Percentiles rank a stretch among this genome's conserved stretches.
These are phyloP conservation scores for Cremastobaeus sp. DNA, from an alignment of 2,888 invertebrate species.

Conservation along the genomic window DNA sequence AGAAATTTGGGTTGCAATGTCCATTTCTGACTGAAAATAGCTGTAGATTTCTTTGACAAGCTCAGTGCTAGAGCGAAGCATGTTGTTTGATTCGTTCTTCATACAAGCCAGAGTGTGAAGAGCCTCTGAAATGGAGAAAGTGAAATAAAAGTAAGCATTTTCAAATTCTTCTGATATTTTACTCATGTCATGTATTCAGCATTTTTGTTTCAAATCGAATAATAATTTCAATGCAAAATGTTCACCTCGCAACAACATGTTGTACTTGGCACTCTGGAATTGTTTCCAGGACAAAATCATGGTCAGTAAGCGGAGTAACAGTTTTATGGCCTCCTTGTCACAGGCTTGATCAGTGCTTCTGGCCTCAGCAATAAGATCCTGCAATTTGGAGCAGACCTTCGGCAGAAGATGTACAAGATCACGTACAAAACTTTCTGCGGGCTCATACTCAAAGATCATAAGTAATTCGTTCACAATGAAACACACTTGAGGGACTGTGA, in stretches of 20 bases:
- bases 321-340: slow-evolving; percentile 79
- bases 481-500: slow-evolving; percentile 73
- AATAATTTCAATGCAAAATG: too few species aligned
- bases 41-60: slow-evolving; percentile 74
- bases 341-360: slow-evolving; percentile 59
- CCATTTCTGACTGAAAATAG: slow-evolving; percentile 74
- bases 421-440: slow-evolving; percentile 67
- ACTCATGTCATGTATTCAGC: too few species aligned
- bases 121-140: slow-evolving; percentile 65
- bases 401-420: slow-evolving; percentile 78
- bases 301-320: slow-evolving; percentile 81
- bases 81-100: slow-evolving; percentile 65
- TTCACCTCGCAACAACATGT: slow-evolving; percentile 71
- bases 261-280: slow-evolving; percentile 79
- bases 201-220: too few species aligned
- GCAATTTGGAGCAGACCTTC: slow-evolving; percentile 78
- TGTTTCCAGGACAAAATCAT: slow-evolving; percentile 83
- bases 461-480: slow-evolving; percentile 74
- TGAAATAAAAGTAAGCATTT: background rate
- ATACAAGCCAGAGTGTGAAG: slow-evolving; percentile 72
- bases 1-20: slow-evolving; percentile 75
- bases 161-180: too few species aligned
- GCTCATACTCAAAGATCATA: slow-evolving; percentile 69
- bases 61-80: slow-evolving; percentile 71
- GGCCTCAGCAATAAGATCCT: slow-evolving; percentile 72